Evolutionary conservation across 2,888 invertebrate species (phyloP).

Genomic region (Galeopsomyia nigrocyanea): DNA sequence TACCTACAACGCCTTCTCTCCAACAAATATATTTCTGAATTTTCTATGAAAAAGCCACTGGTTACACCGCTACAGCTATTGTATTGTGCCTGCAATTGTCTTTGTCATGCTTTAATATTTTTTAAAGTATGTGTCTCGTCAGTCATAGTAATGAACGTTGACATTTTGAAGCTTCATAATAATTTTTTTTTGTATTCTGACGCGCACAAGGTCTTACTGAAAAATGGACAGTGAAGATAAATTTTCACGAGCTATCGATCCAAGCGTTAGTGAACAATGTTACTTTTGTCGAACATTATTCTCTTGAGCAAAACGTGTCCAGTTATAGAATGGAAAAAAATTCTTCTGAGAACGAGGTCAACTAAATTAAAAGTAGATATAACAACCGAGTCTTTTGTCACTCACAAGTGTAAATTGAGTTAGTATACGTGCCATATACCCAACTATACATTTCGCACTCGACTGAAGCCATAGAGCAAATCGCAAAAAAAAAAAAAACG

Average conservation of each 20-base stretch:
- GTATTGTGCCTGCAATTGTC: too few species aligned
- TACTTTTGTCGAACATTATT: too few species aligned
- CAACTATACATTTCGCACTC: background rate
- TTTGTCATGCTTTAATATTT: too few species aligned
- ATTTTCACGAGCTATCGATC: too few species aligned
- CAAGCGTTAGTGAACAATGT: too few species aligned
- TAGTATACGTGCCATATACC: constrained; percentile 5
- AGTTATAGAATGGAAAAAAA: background rate
- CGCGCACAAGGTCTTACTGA: background rate
- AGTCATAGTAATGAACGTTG: constrained; percentile 4
- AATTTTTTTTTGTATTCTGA: too few species aligned
- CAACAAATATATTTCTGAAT: background rate
- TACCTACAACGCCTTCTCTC: background rate
- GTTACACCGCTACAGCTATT: background rate
- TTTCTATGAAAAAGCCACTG: background rate
- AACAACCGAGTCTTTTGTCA: constrained; percentile 21
- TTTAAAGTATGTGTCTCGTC: too few species aligned
- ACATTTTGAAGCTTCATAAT: background rate
- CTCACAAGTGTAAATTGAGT: constrained; percentile 19
- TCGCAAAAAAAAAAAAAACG: too few species aligned
- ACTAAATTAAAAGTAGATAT: background rate
- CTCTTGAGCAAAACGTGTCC: too few species aligned
- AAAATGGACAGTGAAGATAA: background rate
- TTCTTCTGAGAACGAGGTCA: background rate
- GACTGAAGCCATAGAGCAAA: background rate